Base-by-base conservation (phyloP, 2,113 vertebrate species). In the Aegotheles bennettii region DNA sequence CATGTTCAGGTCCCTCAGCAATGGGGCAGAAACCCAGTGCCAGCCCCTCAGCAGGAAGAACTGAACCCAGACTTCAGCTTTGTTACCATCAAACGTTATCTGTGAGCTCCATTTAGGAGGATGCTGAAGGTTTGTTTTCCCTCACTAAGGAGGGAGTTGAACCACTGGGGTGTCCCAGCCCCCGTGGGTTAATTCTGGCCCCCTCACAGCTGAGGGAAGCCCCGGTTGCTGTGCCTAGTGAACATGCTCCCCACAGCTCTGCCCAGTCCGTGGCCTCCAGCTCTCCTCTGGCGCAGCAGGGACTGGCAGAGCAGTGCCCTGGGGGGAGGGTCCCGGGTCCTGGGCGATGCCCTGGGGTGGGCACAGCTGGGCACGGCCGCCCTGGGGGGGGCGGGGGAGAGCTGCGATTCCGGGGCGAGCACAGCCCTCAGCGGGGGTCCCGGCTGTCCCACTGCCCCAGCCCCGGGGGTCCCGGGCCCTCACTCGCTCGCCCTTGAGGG, bases 381-480 rank as follows among this genome's bases (percentile, higher is more conserved):
- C 20, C 26, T 1, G 2, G 28, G 45, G 23, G 11, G 8, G 28
- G 45, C 19, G 11, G 8, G 77, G 7, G 19, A 48, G 23, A 69
- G 60, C 29, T 4, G 50, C 2, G 17, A 2, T 2, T 2, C 1
- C 0, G 4, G 40, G 36, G 17, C 5, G 1, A 63, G 11, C 1
- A 0, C 40, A 17, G 3, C 68, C 56, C 61, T 4, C 6, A 1
- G 54, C 38, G 40, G 33, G 35, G 25, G 13, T 77, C n/a, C 45
- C 53, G 9, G 14, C 35, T 3, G 0, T 42, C 67, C 67, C 67
- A 5, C 3, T 4, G 10, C 19, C 77, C 53, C 38, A 16, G 6
- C 35, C 48, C 63, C 1, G 3, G 69, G 25, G 8, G 38, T 5
- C 29, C 76, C 4, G 4, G 2, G 6, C 57, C 70, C 78, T 35